Evolutionary conservation across 1,140 invertebrate genomes (phyloP).

Genomic region (Streblospio benedicti): DNA sequence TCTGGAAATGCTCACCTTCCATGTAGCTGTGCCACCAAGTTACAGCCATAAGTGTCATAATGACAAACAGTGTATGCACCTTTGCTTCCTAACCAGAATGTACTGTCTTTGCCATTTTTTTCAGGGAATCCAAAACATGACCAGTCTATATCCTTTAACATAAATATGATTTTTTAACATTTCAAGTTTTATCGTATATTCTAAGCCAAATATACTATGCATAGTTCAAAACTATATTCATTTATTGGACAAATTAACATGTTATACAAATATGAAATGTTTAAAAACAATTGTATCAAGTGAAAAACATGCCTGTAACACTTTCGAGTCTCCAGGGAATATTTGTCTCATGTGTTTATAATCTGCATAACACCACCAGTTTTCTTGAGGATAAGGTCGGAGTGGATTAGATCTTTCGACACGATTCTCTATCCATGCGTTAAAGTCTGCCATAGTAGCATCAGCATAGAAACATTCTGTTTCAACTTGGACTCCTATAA

Average conservation of each 20-base stretch:
- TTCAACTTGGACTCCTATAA: conserved; percentile 67
- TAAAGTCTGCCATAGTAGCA: conserved; percentile 58
- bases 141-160: conserved; percentile 61
- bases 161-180: neutral
- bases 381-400: conserved; percentile 15
- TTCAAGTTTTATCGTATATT: neutral
- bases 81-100: conserved; percentile 80
- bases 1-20: conserved; percentile 60
- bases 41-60: conserved; percentile 86
- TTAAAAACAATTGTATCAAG: conserved; percentile 31
- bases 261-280: conserved; percentile 17
- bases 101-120: conserved; percentile 60
- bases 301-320: conserved; percentile 51
- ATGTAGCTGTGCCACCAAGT: conserved; percentile 78
- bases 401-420: conserved; percentile 21
- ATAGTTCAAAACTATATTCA: conserved; percentile 2
- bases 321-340: conserved; percentile 54
- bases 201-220: neutral
- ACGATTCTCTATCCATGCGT: conserved; percentile 38
- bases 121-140: conserved; percentile 64
- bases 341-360: conserved; percentile 72
- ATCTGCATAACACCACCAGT: conserved; percentile 70
- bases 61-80: conserved; percentile 88
- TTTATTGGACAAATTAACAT: conserved; percentile 16
- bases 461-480: conserved; percentile 51